Base-by-base conservation (phyloP, 2,888 invertebrate species). In the Teinopalpus imperialis region DNA sequence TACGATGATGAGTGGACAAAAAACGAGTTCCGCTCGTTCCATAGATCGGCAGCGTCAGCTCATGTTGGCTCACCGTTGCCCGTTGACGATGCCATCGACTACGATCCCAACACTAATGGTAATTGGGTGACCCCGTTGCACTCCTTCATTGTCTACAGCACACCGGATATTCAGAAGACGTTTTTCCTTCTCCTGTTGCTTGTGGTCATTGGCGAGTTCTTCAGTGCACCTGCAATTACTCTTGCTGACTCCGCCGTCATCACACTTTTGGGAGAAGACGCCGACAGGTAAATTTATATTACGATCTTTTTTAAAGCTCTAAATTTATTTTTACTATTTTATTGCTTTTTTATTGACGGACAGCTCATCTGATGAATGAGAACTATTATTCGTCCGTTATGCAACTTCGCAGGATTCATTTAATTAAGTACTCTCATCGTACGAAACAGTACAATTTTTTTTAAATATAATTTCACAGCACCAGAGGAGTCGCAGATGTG, bases 191-290 rank as follows among this genome's bases (percentile, higher is more conserved):
- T 99, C 26, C 89, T 99, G 41, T 89, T 99, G 31, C 91, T 99
- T 41, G 96, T 99, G 7, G 93, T 98, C 16, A 94, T 99, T 43
- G 99, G 99, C 0, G 99, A 99, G 86, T 99, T 99, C 89, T 98
- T 99, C 85, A 95, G 96, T 63, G 97, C 98, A 0, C 98, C 98
- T 0, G 97, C 98, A 23, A 95, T 98, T 56, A 97, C 98, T 0
- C 89, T 99, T 37, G 98, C 98, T 0, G 97, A 97, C 77, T 95
- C 96, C 0, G 97, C 97, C 3, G 97, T 96, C 27, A 95, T 97
- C 51, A 95, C 95, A 2, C 89, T 97, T 54, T 91, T 98, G 0
- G 97, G 97, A 0, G 97, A 97, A 68, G 96, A 95, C 69, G 94
- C 95, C 0, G 95, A 95, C 66, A 92, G 93, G 90, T 85, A 68